These are phyloP conservation scores for Neolamprologus modestus DNA, from an alignment of 2,113 vertebrate genomes.

Conservation along the genomic window DNA sequence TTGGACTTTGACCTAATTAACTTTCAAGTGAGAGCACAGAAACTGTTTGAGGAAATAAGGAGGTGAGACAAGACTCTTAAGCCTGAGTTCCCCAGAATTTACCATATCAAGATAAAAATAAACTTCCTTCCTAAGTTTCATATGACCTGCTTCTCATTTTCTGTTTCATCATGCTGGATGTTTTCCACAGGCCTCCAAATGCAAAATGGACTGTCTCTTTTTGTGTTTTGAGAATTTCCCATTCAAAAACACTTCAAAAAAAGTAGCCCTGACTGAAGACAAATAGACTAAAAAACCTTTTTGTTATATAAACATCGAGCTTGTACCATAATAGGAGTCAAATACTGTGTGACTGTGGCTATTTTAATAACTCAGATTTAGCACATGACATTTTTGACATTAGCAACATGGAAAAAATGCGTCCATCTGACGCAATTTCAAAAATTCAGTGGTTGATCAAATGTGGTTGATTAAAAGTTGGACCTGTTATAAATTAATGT, in stretches of 20 bases:
- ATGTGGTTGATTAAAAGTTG: background rate
- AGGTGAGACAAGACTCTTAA: too few species aligned
- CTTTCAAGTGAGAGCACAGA: background rate
- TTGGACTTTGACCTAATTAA: background rate
- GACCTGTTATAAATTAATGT: background rate
- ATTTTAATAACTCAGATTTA: background rate
- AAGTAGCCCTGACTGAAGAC: too few species aligned
- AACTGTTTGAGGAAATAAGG: background rate
- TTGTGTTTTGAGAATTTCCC: background rate
- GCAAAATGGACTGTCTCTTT: background rate
- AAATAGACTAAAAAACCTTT: background rate
- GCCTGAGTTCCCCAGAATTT: background rate
- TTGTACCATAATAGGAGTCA: background rate
- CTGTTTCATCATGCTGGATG: background rate
- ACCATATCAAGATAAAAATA: background rate
- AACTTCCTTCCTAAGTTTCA: slow-evolving; percentile 17
- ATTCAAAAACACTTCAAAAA: background rate
- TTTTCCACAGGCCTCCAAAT: background rate
- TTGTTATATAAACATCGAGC: background rate
- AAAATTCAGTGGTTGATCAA: background rate
- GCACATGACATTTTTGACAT: background rate
- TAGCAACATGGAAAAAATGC: background rate
- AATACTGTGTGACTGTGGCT: background rate
- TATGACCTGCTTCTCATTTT: background rate
- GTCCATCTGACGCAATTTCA: background rate